Conservation (phyloP, 2,888 invertebrate species). For the Epinotia bilunana region DNA sequence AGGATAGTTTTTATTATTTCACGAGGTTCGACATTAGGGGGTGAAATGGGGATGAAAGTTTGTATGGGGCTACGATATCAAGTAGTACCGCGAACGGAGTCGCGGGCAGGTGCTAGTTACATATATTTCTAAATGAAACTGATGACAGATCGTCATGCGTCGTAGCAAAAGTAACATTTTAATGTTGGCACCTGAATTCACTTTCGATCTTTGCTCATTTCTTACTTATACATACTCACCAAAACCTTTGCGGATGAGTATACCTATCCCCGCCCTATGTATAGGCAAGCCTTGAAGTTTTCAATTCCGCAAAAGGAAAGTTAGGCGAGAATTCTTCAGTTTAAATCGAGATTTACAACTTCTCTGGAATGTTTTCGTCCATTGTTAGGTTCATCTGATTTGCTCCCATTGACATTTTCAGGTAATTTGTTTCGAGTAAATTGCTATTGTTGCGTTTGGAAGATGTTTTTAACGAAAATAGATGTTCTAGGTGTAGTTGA, state of each 20-base stretch:
- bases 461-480: neutral
- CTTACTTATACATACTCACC: neutral
- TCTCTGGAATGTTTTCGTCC: slow-evolving; percentile 4
- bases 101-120: too few species aligned
- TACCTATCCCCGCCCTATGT: slow-evolving; percentile 42
- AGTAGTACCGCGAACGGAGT: too few species aligned
- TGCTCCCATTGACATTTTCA: slow-evolving; percentile 15
- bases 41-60: too few species aligned
- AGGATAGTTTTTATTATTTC: too few species aligned
- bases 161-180: too few species aligned
- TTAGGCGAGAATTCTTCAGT: slow-evolving; percentile 44
- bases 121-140: too few species aligned
- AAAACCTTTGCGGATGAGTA: slow-evolving; percentile 10
- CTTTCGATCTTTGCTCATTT: too few species aligned
- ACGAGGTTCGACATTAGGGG: too few species aligned
- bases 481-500: neutral
- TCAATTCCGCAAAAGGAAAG: slow-evolving; percentile 51
- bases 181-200: too few species aligned
- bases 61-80: too few species aligned
- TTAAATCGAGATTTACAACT: slow-evolving; percentile 41
- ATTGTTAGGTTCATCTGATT: slow-evolving; percentile 28
- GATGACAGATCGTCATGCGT: too few species aligned
- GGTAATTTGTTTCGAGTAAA: slow-evolving; percentile 14
- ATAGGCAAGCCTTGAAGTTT: slow-evolving; percentile 51
- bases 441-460: slow-evolving; percentile 18